These are phyloP conservation scores for Phainopepla nitens DNA, from an alignment of 2,113 vertebrate species.

Conservation along the genomic window DNA sequence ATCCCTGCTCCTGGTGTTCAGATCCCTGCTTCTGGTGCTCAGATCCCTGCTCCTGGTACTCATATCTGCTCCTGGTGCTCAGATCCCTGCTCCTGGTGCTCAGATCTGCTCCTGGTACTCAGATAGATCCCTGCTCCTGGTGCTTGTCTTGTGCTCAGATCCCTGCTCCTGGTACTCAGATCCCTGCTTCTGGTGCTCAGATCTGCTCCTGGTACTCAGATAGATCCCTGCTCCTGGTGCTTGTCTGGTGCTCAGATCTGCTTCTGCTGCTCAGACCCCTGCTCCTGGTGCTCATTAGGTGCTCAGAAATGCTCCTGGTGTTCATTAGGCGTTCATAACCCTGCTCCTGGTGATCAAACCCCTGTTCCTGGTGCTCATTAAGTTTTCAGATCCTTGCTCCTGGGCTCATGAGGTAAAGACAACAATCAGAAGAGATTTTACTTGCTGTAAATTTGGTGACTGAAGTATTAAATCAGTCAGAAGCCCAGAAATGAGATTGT, in stretches of 20 bases:
- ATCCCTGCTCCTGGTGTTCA: background rate
- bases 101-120: fast-evolving
- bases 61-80: background rate
- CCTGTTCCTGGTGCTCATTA: background rate
- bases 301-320: no score
- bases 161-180: background rate
- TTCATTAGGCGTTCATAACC: background rate
- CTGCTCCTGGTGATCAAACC: background rate
- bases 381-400: background rate
- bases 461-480: background rate
- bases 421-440: background rate
- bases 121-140: background rate
- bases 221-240: background rate
- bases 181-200: no score
- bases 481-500: background rate
- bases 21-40: background rate
- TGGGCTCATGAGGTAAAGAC: background rate
- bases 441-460: background rate
- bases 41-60: background rate
- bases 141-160: fast-evolving
- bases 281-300: no score
- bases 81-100: background rate
- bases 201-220: background rate
- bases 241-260: background rate
- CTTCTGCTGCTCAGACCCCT: background rate